phyloP scores from a whole-genome alignment of 35 echinoderm and acorn worm genomes.

The Ophioderma brevispina region DNA sequence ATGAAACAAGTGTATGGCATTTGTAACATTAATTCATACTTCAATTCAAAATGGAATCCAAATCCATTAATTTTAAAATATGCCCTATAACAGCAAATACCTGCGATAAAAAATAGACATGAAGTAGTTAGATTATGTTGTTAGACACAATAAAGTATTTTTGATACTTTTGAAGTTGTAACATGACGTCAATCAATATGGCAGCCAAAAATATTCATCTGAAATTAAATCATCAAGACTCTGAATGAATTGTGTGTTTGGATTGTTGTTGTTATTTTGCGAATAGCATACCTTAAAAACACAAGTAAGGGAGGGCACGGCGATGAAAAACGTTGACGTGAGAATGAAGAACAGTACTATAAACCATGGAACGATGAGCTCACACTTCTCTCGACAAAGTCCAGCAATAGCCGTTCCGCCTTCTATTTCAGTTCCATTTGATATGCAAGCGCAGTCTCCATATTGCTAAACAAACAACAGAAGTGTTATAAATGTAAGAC shows the following conservation, averaged over 20 bases:
- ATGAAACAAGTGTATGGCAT: too few species aligned
- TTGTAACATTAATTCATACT: too few species aligned
- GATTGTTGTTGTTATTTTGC: neutral
- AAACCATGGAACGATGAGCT: neutral
- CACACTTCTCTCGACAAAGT: neutral
- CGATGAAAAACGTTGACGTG: neutral
- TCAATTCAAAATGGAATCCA: too few species aligned
- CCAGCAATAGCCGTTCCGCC: neutral
- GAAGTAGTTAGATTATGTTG: too few species aligned
- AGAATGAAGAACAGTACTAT: neutral
- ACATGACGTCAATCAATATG: too few species aligned
- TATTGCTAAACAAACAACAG: neutral
- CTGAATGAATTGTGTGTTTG: neutral
- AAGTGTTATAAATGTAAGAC: too few species aligned
- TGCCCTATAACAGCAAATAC: too few species aligned
- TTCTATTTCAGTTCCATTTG: neutral
- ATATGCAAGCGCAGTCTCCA: neutral
- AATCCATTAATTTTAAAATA: too few species aligned
- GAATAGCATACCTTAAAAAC: neutral
- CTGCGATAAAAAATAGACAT: too few species aligned
- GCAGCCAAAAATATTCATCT: neutral
- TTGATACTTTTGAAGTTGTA: too few species aligned
- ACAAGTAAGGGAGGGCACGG: neutral
- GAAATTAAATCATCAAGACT: neutral
- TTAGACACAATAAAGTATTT: too few species aligned